phyloP scores from a whole-genome alignment of 2,797 vertebrate species.

The Poecilia velifera region DNA sequence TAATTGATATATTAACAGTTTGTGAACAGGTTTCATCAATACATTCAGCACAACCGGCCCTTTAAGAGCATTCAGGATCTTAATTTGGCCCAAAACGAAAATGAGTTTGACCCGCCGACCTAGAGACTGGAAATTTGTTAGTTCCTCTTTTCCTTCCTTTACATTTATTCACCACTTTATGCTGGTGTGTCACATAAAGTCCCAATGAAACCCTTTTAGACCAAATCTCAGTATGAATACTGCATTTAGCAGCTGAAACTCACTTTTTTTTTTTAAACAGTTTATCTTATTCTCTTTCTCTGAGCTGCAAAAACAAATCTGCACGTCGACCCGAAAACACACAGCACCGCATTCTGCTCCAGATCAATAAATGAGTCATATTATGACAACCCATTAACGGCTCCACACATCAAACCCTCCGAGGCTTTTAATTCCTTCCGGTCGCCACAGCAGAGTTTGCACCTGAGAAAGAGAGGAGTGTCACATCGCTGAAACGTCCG shows the following conservation, averaged over 20 bases:
- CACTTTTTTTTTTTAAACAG: background rate
- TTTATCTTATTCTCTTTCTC: background rate
- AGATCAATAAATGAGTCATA: constrained; percentile 56
- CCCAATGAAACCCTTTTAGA: background rate
- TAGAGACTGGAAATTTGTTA: background rate
- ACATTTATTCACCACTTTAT: background rate
- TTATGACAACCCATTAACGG: constrained; percentile 54
- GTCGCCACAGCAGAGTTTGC: constrained; percentile 40
- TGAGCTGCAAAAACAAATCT: constrained; percentile 15
- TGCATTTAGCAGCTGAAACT: background rate
- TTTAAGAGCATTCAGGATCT: no score
- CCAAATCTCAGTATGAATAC: background rate
- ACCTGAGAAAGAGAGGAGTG: constrained; percentile 43
- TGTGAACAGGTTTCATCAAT: no score
- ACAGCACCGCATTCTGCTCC: constrained; percentile 6
- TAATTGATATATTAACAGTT: no score
- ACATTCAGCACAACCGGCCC: no score
- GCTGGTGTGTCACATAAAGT: background rate
- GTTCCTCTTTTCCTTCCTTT: background rate
- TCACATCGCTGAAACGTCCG: constrained; percentile 47
- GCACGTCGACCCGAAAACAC: constrained; percentile 30
- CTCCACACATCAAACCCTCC: constrained; percentile 52
- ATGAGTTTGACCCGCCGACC: background rate
- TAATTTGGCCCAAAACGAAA: no score
- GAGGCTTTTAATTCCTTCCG: constrained; percentile 56